Percentiles rank a stretch among this genome's conserved stretches.
Conservation (phyloP, 2,888 invertebrate genomes). For the Isoperla grammatica region DNA sequence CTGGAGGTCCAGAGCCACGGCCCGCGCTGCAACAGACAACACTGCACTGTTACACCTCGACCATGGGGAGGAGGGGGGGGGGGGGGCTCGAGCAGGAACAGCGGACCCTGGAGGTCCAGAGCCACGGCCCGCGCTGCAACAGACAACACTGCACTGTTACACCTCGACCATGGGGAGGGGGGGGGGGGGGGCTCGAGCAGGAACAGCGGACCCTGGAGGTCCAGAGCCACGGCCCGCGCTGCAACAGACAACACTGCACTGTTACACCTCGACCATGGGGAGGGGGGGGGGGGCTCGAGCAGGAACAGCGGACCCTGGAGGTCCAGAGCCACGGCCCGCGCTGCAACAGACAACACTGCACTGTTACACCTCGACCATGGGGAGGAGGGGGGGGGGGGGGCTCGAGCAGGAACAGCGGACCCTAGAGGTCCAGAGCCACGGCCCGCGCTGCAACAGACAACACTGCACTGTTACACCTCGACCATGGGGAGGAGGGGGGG, state of each 20-base stretch:
- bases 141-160: constrained; percentile 18
- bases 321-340: constrained; percentile 52
- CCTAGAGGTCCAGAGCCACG: constrained; percentile 58
- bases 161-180: no score
- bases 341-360: constrained; percentile 42
- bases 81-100: constrained; percentile 62
- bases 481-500: no score
- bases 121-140: constrained; percentile 49
- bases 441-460: constrained; percentile 46
- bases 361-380: no score
- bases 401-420: constrained; percentile 60
- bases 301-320: constrained; percentile 63
- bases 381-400: no score
- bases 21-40: constrained; percentile 46
- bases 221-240: constrained; percentile 51
- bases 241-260: constrained; percentile 40
- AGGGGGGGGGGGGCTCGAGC: constrained; percentile 65
- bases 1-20: constrained; percentile 58
- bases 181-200: constrained; percentile 64
- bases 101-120: constrained; percentile 63
- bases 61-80: no score
- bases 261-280: no score
- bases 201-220: constrained; percentile 64
- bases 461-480: no score
- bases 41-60: no score